A percentile compares a stretch with the other conserved stretches of the same genome.
phyloP scores from a whole-genome alignment of 2,113 vertebrate species.

The Tachycineta bicolor region DNA sequence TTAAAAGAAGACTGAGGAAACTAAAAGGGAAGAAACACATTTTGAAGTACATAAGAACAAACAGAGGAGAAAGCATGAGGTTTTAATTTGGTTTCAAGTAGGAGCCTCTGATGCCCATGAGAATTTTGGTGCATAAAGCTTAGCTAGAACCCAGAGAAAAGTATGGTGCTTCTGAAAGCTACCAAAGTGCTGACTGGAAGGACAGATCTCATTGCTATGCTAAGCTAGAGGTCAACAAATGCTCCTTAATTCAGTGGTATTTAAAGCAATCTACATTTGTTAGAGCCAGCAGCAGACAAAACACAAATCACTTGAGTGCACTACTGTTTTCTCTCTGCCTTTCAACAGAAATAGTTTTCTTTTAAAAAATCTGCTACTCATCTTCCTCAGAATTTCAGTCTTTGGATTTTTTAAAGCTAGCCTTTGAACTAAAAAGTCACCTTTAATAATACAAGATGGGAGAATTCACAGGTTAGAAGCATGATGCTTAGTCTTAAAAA shows the following conservation, averaged over 20 bases:
- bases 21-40: neutral
- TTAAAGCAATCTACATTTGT: neutral
- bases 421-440: neutral
- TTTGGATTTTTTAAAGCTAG: neutral
- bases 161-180: neutral
- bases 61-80: neutral
- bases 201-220: neutral
- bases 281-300: neutral
- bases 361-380: neutral
- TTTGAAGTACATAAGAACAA: neutral
- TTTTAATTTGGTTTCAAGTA: neutral
- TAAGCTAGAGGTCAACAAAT: neutral
- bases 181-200: rapidly evolving
- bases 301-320: neutral
- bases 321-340: neutral
- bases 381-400: neutral
- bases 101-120: neutral
- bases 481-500: neutral
- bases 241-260: neutral
- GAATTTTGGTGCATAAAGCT: neutral
- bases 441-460: neutral
- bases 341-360: neutral
- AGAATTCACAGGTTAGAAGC: neutral
- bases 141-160: neutral
- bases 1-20: neutral